Conservation (phyloP, 1,140 invertebrate species). For the Drosophila orena region DNA sequence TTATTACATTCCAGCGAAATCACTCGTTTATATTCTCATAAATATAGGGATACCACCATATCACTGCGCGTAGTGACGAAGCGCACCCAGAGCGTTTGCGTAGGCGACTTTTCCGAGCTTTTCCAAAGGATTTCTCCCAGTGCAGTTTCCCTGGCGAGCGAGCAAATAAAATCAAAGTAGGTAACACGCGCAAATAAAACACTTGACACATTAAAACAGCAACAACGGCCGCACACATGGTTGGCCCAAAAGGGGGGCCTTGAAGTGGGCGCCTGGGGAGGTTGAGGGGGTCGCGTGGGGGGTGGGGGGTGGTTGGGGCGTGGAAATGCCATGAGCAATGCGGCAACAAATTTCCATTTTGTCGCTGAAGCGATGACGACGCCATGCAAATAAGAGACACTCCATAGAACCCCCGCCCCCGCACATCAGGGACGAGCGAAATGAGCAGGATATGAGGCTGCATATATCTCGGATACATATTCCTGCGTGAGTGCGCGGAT, state of each 20-base stretch:
- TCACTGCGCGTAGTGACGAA: too few relatives aligned
- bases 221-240: constrained; percentile 62
- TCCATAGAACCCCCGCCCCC: constrained; percentile 28
- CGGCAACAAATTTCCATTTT: constrained; percentile 81
- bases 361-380: constrained; percentile 51
- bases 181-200: constrained; percentile 83
- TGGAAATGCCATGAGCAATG: constrained; percentile 66
- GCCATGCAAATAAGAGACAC: constrained; percentile 80
- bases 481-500: background rate
- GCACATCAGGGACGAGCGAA: constrained; percentile 32
- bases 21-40: too few relatives aligned
- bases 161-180: constrained; percentile 82
- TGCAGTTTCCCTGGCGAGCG: constrained; percentile 42
- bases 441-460: constrained; percentile 59
- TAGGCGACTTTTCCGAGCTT: too few relatives aligned
- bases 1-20: too few relatives aligned
- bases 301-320: background rate
- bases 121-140: background rate
- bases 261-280: background rate
- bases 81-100: too few relatives aligned
- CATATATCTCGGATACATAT: constrained; percentile 30
- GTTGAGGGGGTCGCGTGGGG: background rate
- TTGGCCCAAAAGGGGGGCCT: constrained; percentile 11
- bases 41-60: too few relatives aligned
- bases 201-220: constrained; percentile 81